Conservation (phyloP, 2,797 vertebrate species). For the Enteromius viviparus region DNA sequence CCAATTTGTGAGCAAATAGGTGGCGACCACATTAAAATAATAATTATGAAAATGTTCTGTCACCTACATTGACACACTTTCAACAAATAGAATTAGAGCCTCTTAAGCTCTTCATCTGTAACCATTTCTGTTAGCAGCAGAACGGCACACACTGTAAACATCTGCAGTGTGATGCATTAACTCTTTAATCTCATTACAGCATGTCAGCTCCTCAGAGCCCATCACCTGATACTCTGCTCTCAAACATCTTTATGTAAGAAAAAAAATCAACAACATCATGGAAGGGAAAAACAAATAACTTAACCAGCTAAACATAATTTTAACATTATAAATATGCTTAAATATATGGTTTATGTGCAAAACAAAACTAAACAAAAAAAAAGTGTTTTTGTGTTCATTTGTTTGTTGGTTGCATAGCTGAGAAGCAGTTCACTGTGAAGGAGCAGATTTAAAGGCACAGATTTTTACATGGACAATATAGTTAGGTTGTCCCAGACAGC, state of each 20-base stretch:
- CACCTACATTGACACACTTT: neutral
- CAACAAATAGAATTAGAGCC: conserved; percentile 23
- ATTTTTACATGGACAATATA: conserved; percentile 27
- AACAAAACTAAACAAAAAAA: conserved; percentile 21
- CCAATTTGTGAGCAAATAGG: neutral
- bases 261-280: neutral
- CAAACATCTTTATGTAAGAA: neutral
- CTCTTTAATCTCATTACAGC: conserved; percentile 49
- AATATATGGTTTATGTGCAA: conserved; percentile 24
- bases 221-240: conserved; percentile 26
- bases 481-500: conserved; percentile 11
- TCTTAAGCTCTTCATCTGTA: conserved; percentile 23
- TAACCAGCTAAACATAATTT: conserved; percentile 20
- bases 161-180: conserved; percentile 27
- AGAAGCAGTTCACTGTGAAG: conserved; percentile 35
- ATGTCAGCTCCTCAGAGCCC: conserved; percentile 42
- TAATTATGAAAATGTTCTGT: neutral
- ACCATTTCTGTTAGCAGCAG: conserved; percentile 24
- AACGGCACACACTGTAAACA: conserved; percentile 4
- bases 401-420: conserved; percentile 2
- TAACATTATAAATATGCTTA: conserved; percentile 32
- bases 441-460: conserved; percentile 49
- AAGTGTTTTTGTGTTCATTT: neutral
- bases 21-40: neutral
- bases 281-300: neutral